These are phyloP conservation scores for Mercenaria mercenaria DNA, from an alignment of 1,140 invertebrate species.

Conservation along the genomic window DNA sequence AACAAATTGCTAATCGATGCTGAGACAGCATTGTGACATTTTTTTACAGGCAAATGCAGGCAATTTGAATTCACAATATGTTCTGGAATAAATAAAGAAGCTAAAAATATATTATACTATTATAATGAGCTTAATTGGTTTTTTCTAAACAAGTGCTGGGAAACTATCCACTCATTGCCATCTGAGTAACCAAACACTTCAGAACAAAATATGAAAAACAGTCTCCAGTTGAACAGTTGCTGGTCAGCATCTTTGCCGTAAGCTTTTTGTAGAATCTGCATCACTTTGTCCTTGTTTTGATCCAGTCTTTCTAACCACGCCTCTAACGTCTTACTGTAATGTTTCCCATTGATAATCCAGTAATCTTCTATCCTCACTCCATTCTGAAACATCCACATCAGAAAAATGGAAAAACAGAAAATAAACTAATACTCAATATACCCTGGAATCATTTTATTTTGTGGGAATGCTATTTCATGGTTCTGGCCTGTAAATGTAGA, in stretches of 20 bases:
- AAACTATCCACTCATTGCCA: conserved; percentile 82
- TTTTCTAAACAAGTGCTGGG: conserved; percentile 79
- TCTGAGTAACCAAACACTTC: conserved; percentile 81
- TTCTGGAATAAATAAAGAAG: no score
- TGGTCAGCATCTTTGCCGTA: conserved; percentile 78
- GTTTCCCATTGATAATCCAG: conserved; percentile 79
- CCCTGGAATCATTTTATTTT: no score
- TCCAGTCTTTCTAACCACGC: conserved; percentile 79
- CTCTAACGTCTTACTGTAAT: conserved; percentile 81
- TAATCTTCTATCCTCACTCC: conserved; percentile 76
- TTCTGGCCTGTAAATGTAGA: no score
- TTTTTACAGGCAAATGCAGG: not conserved
- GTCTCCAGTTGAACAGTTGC: conserved; percentile 80
- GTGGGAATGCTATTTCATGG: no score
- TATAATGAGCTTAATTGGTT: conserved; percentile 72
- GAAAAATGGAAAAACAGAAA: no score
- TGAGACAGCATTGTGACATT: no score
- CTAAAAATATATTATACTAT: no score
- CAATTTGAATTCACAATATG: no score
- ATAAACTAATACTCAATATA: no score
- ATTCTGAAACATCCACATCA: conserved; percentile 71
- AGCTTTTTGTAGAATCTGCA: conserved; percentile 69
- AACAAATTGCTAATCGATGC: no score
- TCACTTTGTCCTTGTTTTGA: conserved; percentile 74
- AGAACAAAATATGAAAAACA: conserved; percentile 83